A percentile compares a stretch with the other conserved stretches of the same genome.
phyloP scores from a whole-genome alignment of 2,113 vertebrate genomes.

The Chlorodrepanis virens region DNA sequence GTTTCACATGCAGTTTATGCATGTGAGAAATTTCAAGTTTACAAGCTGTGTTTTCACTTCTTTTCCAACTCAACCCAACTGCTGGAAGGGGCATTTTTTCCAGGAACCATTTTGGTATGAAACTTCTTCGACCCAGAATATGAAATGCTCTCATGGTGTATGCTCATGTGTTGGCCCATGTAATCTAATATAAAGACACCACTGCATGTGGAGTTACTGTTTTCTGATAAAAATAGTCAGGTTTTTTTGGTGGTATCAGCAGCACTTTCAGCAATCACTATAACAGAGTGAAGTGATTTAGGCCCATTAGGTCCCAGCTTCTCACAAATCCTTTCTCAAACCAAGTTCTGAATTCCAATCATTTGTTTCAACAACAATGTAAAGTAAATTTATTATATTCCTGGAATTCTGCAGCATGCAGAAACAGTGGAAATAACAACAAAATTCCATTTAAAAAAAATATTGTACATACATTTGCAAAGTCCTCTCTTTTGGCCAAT shows the following conservation, averaged over 20 bases:
- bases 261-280: not conserved
- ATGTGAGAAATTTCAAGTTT: not conserved
- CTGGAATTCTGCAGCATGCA: not conserved
- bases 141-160: accelerated
- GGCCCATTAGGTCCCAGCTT: not conserved
- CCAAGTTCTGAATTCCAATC: accelerated
- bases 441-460: not conserved
- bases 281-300: not conserved
- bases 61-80: not conserved
- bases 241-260: not conserved
- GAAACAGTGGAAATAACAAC: not conserved
- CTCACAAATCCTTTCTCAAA: not conserved
- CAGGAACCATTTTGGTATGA: not conserved
- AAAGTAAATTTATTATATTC: not conserved
- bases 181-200: not conserved
- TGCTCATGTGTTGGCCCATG: not conserved
- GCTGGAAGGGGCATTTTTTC: not conserved
- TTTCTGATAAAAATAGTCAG: not conserved
- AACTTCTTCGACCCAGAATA: not conserved
- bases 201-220: not conserved
- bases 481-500: not conserved
- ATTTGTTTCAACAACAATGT: not conserved
- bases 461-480: not conserved
- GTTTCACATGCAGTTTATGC: not conserved
- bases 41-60: not conserved